These are phyloP conservation scores for Microhierax caerulescens DNA, from an alignment of 2,797 vertebrate species.

Conservation along the genomic window DNA sequence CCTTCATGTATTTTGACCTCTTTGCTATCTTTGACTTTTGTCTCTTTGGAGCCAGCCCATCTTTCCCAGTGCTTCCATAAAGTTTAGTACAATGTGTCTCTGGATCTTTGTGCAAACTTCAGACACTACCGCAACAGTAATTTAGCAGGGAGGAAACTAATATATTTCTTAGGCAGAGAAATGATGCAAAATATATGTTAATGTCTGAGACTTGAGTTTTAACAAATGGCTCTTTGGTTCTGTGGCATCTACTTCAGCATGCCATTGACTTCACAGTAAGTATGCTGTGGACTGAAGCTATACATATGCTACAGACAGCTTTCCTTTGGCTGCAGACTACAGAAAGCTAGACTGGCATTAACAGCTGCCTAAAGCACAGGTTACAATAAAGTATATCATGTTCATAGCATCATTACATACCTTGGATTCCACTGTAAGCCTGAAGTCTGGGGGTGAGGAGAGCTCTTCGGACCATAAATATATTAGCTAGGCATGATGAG, in stretches of 20 bases:
- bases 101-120: not conserved
- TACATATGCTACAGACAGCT: not conserved
- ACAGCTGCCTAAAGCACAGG: conserved; percentile 56
- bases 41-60: not conserved
- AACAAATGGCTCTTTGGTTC: not conserved
- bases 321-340: conserved; percentile 15
- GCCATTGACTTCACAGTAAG: not conserved
- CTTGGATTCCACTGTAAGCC: conserved; percentile 40
- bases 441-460: conserved; percentile 25
- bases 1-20: not conserved
- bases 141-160: not conserved
- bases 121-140: rapidly evolving
- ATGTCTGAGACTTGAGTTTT: not conserved
- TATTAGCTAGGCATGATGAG: not conserved
- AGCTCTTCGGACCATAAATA: not conserved
- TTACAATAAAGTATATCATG: conserved; percentile 39
- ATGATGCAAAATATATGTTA: not conserved
- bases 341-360: conserved; percentile 15
- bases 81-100: not conserved
- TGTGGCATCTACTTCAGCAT: not conserved
- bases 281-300: not conserved
- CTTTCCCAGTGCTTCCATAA: not conserved
- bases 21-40: not conserved
- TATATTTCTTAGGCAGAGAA: not conserved
- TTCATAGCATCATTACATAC: conserved; percentile 31